Conservation (phyloP, 1,140 invertebrate species). For the Drosophila serrata region DNA sequence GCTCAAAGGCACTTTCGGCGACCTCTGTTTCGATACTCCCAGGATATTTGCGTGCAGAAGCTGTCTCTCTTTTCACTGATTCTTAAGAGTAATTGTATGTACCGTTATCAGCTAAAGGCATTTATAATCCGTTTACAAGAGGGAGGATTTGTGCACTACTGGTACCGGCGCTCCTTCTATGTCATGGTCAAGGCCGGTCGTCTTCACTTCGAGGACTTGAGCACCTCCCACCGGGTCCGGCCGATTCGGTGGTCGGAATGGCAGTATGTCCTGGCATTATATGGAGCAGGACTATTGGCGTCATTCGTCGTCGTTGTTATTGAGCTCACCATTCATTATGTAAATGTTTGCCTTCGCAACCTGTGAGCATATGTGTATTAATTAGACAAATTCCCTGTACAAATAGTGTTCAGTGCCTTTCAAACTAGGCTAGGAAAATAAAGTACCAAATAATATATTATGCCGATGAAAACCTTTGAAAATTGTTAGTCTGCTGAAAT, state of each 20-base stretch:
- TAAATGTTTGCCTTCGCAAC: slow-evolving; percentile 46
- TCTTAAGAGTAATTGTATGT: slow-evolving; percentile 24
- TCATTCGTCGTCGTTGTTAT: slow-evolving; percentile 7
- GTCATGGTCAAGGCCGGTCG: slow-evolving; percentile 27
- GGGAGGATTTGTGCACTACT: slow-evolving; percentile 12
- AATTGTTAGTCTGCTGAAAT: background rate
- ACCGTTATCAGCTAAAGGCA: slow-evolving; percentile 7
- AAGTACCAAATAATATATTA: background rate
- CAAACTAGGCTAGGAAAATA: background rate
- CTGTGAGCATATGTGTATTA: slow-evolving; percentile 1
- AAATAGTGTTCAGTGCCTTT: background rate
- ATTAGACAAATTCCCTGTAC: background rate
- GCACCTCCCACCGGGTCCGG: background rate
- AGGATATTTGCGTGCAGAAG: slow-evolving; percentile 29
- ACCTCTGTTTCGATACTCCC: slow-evolving; percentile 49
- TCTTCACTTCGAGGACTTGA: slow-evolving; percentile 18
- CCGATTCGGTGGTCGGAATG: slow-evolving; percentile 19
- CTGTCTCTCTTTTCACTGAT: slow-evolving; percentile 10
- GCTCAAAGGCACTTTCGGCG: slow-evolving; percentile 27
- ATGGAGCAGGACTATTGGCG: slow-evolving; percentile 11
- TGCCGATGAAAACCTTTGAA: background rate
- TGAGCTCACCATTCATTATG: slow-evolving; percentile 33
- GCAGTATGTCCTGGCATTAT: slow-evolving; percentile 6
- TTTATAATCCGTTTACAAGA: slow-evolving; percentile 5
- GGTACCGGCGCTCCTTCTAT: slow-evolving; percentile 14